A percentile compares a stretch with the other conserved stretches of the same genome.
Conservation (phyloP, 2,888 invertebrate species). For the Hipparchia semele region DNA sequence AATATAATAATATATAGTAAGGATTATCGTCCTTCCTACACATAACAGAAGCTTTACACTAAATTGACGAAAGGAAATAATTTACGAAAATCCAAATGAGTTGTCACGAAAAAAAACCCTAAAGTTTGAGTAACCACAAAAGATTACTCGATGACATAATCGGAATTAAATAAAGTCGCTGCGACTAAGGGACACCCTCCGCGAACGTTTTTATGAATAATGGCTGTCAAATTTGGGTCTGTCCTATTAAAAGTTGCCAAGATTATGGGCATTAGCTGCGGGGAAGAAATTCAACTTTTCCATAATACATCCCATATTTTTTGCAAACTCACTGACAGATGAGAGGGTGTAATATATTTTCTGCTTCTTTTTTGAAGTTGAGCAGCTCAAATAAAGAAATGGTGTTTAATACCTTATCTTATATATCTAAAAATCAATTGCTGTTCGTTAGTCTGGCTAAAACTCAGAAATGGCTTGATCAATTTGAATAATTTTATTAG, state of each 20-base stretch:
- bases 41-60: too few relatives aligned
- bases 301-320: slow-evolving; percentile 60
- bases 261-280: slow-evolving; percentile 78
- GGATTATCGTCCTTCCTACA: too few relatives aligned
- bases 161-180: slow-evolving; percentile 64
- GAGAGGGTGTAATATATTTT: slow-evolving; percentile 19
- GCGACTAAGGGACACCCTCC: slow-evolving; percentile 61
- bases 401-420: too few relatives aligned
- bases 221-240: slow-evolving; percentile 73
- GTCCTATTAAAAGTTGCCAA: slow-evolving; percentile 80
- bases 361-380: slow-evolving; percentile 18
- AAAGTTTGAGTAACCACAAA: slow-evolving; percentile 32
- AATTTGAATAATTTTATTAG: too few relatives aligned
- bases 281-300: slow-evolving; percentile 70
- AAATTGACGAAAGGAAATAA: too few relatives aligned
- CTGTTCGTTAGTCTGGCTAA: too few relatives aligned
- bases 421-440: too few relatives aligned
- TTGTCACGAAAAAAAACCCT: slow-evolving; percentile 27
- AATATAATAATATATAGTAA: too few relatives aligned
- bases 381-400: slow-evolving; percentile 3
- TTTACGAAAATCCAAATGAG: neutral
- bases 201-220: slow-evolving; percentile 75
- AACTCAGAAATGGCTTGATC: too few relatives aligned
- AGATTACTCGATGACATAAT: slow-evolving; percentile 54
- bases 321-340: slow-evolving; percentile 42